Evolutionary conservation across 2,797 vertebrate genomes (phyloP).

Genomic region (Lepus townsendii): DNA sequence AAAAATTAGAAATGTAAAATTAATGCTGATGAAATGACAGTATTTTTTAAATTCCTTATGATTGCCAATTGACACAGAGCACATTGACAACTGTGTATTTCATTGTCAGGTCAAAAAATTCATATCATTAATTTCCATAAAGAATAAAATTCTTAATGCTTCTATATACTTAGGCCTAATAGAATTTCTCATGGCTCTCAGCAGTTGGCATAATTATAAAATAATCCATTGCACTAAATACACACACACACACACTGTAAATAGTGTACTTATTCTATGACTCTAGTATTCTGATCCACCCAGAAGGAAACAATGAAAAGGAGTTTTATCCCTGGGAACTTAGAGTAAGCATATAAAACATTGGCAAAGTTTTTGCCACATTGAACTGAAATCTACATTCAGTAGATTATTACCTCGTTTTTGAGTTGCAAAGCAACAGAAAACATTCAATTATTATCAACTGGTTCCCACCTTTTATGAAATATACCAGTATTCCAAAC

Average conservation of each 20-base stretch:
- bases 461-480: background rate
- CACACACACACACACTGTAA: background rate
- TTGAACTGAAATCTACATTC: background rate
- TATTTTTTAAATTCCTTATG: conserved; percentile 9
- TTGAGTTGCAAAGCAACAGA: background rate
- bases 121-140: conserved; percentile 13
- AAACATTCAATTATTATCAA: background rate
- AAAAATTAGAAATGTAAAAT: conserved; percentile 49
- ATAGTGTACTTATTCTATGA: background rate
- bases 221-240: background rate
- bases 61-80: conserved; percentile 27
- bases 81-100: background rate
- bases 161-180: background rate
- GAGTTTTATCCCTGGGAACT: conserved; percentile 8
- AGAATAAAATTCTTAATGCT: conserved; percentile 16
- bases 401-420: background rate
- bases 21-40: conserved; percentile 27
- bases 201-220: background rate
- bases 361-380: background rate
- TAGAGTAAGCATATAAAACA: background rate
- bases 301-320: background rate
- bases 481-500: background rate
- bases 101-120: conserved; percentile 34
- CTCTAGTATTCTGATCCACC: background rate
- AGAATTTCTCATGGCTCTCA: background rate